Evolutionary conservation across 1,140 invertebrate genomes (phyloP), one percentile per base, ranked within the genome.

Genomic region (Caenorhabditis remanei): DNA sequence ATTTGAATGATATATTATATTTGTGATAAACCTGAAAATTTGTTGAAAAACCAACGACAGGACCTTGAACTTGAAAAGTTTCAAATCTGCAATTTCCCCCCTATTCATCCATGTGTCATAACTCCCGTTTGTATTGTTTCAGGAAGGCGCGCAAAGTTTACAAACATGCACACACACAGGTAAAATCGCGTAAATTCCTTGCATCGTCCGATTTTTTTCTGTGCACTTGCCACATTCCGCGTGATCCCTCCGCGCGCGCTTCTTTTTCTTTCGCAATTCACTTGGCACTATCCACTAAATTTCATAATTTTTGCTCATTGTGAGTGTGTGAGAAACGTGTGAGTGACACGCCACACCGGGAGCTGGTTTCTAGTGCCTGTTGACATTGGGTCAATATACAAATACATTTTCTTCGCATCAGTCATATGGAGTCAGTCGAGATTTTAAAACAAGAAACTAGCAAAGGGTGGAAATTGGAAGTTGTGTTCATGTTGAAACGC

Each of bases 301-400:
- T 79, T 79, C 71, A 79, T 50, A 50, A 79, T 79, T 79, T 79
- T 79, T 79, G 71, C 71, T 79, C 71, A 79, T 79, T 79, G 71
- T 50, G 46, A 43, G 65, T 19, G 65, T 50, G 46, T 79, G 71
- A 53, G 71, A 79, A 79, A 79, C 71, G 71, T 79, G 46, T 79
- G 71, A 79, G 46, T 50, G 71, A 79, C 71, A 79, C 43, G 71
- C 71, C 46, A 71, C 40, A 53, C 13, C n/a, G 21, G 46, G 19
- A 79, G 71, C 71, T 50, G 71, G 71, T 79, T 32, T 79, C 71
- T 50, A 50, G 71, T 50, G 71, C 71, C 71, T 79, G 71, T 79
- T 79, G 71, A 79, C 71, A 79, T 79, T 79, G 46, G 71, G 71
- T 79, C 71, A 79, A 50, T 50, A 79, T 79, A 79, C 71, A 79